Conservation (phyloP, 2,797 vertebrate genomes). For the Somateria mollissima region DNA sequence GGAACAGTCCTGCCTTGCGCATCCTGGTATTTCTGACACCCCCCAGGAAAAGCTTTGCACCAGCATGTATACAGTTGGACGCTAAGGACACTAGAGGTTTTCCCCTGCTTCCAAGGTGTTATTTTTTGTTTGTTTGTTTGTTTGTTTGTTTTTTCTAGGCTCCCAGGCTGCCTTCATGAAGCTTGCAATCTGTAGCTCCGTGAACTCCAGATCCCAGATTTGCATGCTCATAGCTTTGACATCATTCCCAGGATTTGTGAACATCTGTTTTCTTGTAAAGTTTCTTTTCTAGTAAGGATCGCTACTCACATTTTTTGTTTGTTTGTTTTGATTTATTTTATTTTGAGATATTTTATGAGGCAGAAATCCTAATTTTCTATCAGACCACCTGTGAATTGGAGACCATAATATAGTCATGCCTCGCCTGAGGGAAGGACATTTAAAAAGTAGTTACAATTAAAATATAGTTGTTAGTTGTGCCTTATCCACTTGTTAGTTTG, state of each 20-base stretch:
- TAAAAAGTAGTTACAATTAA: neutral
- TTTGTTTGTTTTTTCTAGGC: neutral
- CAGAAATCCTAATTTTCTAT: neutral
- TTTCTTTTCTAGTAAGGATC: neutral
- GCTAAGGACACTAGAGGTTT: no score
- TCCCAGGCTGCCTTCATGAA: neutral
- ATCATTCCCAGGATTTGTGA: neutral
- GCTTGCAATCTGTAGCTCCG: no score
- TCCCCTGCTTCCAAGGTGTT: neutral
- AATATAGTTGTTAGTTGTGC: neutral
- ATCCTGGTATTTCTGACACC: neutral
- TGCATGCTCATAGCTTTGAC: neutral
- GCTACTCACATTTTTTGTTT: neutral
- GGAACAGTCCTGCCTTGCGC: neutral
- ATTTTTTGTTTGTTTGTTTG: no score
- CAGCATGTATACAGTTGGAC: neutral
- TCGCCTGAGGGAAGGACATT: neutral
- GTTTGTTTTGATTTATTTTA: no score
- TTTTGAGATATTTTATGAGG: neutral
- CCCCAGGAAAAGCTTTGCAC: neutral
- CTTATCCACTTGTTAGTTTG: neutral
- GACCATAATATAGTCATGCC: neutral
- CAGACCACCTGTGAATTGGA: neutral
- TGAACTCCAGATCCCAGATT: neutral
- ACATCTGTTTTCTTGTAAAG: neutral